Base-by-base conservation (phyloP, 2,113 vertebrate genomes). In the Leptobrachium leishanense region DNA sequence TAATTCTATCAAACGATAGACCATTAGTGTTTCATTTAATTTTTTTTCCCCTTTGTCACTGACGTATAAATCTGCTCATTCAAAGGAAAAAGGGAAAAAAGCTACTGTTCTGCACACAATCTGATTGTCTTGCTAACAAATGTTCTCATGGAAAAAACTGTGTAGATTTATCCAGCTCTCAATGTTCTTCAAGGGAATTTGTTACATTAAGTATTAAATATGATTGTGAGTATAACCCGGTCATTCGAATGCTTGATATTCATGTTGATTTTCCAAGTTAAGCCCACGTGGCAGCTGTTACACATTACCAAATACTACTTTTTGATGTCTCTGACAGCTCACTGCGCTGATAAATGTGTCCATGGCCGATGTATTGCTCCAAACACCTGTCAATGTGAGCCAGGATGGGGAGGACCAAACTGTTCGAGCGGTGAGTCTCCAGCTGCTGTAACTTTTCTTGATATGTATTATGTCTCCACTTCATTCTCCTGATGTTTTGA, bases 321-420 rank as follows among this genome's bases (percentile, higher is more conserved):
- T 85, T 83, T 79, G 2, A 83, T 82, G 82, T 86, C 31, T 43
- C 86, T 84, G 90, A 82, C 92, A 99, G 98, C 98, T 86, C 94
- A 95, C 84, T 99, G 98, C 86, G 86, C 91, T 87, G 95, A 97
- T 88, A 97, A 95, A 93, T 99, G 98, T 73, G 94, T 98, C 83
- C 97, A 99, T 0, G 98, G 98, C 79, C 96, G 91, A 69, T 99
- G 98, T 57, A 88, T 95, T 84, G 97, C 97, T 91, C 98, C 97
- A 39, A 97, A 95, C 96, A 98, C 95, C 95, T 99, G 98, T 93
- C 97, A 97, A 87, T 99, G 98, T 87, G 97, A 99, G 91, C 98
- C 98, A 15, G 98, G 98, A 84, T 99, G 98, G 98, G 97, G 98
- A 83, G 97, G 96, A 82, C 92, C 93, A 88, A 93, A 99, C 92